These are phyloP conservation scores for Zaprionus kolodkinae DNA, from an alignment of 1,140 invertebrate species.

Conservation along the genomic window DNA sequence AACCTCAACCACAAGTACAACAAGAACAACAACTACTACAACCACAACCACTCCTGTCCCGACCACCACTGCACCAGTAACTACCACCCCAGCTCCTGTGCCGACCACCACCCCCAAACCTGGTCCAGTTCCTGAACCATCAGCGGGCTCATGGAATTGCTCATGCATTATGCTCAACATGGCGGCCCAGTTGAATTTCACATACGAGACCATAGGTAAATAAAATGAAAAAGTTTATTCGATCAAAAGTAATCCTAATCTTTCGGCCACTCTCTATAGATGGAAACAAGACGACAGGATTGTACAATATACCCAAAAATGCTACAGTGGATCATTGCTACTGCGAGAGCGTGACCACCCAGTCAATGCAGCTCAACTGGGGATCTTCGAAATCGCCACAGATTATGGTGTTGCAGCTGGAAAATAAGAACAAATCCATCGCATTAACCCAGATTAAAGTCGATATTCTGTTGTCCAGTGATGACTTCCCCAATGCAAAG, in stretches of 20 bases:
- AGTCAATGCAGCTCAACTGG: slow-evolving; percentile 70
- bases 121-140: slow-evolving; percentile 84
- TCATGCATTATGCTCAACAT: slow-evolving; percentile 87
- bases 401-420: slow-evolving; percentile 57
- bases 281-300: slow-evolving; percentile 52
- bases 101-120: slow-evolving; percentile 63
- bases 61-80: slow-evolving; percentile 47
- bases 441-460: slow-evolving; percentile 59
- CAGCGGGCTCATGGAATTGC: slow-evolving; percentile 85
- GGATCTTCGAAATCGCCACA: slow-evolving; percentile 55
- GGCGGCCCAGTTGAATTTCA: slow-evolving; percentile 87
- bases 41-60: slow-evolving; percentile 30
- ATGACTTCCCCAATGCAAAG: slow-evolving; percentile 72
- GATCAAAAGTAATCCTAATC: background rate
- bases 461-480: slow-evolving; percentile 41
- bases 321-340: slow-evolving; percentile 58
- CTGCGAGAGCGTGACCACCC: slow-evolving; percentile 53
- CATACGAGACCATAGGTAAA: slow-evolving; percentile 84
- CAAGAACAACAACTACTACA: slow-evolving; percentile 33
- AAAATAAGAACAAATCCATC: slow-evolving; percentile 52
- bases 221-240: background rate
- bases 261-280: slow-evolving; percentile 39
- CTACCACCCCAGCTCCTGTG: slow-evolving; percentile 60
- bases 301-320: slow-evolving; percentile 69
- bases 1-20: slow-evolving; percentile 28